Conservation (phyloP, 2,797 vertebrate genomes). For the Orestias chungarensis region DNA sequence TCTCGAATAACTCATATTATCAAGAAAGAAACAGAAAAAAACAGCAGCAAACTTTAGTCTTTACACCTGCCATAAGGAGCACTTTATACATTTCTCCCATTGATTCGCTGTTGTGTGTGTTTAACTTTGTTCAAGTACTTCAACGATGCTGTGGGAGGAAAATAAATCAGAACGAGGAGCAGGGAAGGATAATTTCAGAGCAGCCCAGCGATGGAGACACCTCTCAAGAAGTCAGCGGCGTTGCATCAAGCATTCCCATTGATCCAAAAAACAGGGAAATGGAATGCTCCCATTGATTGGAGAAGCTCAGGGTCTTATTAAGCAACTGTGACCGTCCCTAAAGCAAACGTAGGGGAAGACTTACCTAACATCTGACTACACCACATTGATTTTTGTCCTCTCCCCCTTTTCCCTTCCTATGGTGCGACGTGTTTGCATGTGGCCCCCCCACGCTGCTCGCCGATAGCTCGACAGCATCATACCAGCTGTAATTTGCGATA, state of each 20-base stretch:
- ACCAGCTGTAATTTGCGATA: conserved; percentile 75
- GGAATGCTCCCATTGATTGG: conserved; percentile 80
- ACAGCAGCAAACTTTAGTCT: neutral
- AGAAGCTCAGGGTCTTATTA: conserved; percentile 82
- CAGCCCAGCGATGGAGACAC: conserved; percentile 40
- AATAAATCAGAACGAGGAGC: conserved; percentile 36
- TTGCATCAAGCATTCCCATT: conserved; percentile 73
- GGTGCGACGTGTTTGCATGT: conserved; percentile 71
- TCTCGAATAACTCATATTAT: too few relatives aligned
- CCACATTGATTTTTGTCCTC: conserved; percentile 77
- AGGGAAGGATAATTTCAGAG: conserved; percentile 33
- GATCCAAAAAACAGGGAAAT: conserved; percentile 73
- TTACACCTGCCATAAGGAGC: neutral
- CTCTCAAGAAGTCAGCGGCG: conserved; percentile 64
- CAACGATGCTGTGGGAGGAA: neutral
- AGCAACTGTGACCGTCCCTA: conserved; percentile 78
- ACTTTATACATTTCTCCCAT: neutral
- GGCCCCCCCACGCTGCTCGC: conserved; percentile 47
- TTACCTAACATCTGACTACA: conserved; percentile 80
- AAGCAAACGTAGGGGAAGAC: conserved; percentile 75
- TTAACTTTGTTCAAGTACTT: neutral
- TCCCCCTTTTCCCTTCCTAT: conserved; percentile 10
- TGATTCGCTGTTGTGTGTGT: neutral
- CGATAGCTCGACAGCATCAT: conserved; percentile 44
- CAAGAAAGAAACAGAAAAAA: neutral